Evolutionary conservation across 2,113 vertebrate genomes (phyloP).

Genomic region (Eublepharis macularius): DNA sequence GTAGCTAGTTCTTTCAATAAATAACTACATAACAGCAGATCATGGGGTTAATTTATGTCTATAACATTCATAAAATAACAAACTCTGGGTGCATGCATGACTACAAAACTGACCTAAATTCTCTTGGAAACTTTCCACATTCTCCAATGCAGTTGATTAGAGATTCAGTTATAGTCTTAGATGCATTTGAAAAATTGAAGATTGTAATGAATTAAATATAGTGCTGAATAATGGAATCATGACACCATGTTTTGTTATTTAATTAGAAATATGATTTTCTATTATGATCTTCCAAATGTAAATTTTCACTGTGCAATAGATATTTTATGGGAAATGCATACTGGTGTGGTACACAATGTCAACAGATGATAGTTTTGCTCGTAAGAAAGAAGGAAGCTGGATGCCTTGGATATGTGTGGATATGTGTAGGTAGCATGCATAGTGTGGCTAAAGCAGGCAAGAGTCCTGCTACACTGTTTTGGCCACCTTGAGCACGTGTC

Average conservation of each 20-base stretch:
- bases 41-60: conserved; percentile 16
- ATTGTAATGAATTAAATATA: conserved; percentile 24
- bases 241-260: background rate
- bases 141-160: conserved; percentile 26
- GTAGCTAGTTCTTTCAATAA: conserved; percentile 43
- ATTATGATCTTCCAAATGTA: conserved; percentile 28
- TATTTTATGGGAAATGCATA: background rate
- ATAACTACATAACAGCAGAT: conserved; percentile 15
- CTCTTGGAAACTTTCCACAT: conserved; percentile 31
- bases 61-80: conserved; percentile 16
- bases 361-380: background rate
- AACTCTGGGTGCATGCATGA: background rate
- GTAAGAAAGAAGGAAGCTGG: background rate
- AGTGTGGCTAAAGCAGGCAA: too few species aligned
- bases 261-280: background rate
- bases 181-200: conserved; percentile 25
- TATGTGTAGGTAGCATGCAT: too few species aligned
- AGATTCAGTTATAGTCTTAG: conserved; percentile 32
- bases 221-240: conserved; percentile 25
- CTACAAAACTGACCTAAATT: conserved; percentile 43
- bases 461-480: background rate
- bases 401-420: background rate
- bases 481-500: too few species aligned
- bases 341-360: background rate
- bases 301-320: background rate